Evolutionary conservation across 2,888 invertebrate species (phyloP), one percentile per base, ranked within the genome.

Genomic region (Cacoxenus indagator): DNA sequence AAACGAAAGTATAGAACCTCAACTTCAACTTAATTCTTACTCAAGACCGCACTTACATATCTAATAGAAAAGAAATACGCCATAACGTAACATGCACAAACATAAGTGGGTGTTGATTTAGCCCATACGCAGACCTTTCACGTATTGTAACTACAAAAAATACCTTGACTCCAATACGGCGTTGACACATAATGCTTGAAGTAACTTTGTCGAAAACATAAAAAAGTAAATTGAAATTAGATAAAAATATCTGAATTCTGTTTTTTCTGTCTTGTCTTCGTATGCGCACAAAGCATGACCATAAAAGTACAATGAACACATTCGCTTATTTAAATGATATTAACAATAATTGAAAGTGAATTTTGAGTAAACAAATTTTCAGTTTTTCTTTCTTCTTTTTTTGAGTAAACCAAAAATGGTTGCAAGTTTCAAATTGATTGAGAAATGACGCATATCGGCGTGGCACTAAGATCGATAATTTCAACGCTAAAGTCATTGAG

Each of bases 331-430:
- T 67, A 67, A 46, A 48, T 45, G n/a, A 19, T 43, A 46, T 24
- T 61, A 54, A 22, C 46, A 55, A 66, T 69, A 66, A 69, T 64
- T 69, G 69, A 69, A 69, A 69, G 69, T 69, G 69, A 69, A 61
- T 69, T 69, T 62, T 22, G 45, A 17, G 29, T 27, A 29, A 57
- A 29, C 57, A 29, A 29, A 29, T 29, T n/a, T 51, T 51, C 6
- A 17, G 51, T 19, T 51, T 51, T 4, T 22, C 19, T 4, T 19
- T 22, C 9, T 26, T 29, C n/a, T 29, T n/a, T 57, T 26, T 51
- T 51, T 54, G 31, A 59, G 37, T 19, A 11, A 3, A 9, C 69
- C 69, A 69, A 66, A 69, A 54, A 66, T 66, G 69, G 69, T 27
- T 27, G 61, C 65, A 65, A 65, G 59, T 69, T 65, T 66, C 65